Conservation (phyloP, 2,113 vertebrate genomes). For the Oreotrochilus melanogaster region DNA sequence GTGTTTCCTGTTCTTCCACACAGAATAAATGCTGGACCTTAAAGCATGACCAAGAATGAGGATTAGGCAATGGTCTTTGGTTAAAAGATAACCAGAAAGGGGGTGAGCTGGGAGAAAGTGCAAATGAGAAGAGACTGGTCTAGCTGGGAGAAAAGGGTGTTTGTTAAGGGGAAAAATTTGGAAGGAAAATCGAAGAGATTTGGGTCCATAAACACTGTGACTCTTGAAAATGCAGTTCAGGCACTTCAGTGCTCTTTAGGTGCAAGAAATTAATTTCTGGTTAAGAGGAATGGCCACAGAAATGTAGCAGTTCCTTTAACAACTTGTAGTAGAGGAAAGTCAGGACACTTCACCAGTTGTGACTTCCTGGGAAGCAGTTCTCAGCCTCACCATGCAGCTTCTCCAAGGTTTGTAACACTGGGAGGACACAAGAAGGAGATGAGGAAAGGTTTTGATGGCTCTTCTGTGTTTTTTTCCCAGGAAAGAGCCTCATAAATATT, state of each 20-base stretch:
- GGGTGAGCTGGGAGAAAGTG: background rate
- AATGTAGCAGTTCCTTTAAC: background rate
- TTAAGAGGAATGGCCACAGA: background rate
- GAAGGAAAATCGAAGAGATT: background rate
- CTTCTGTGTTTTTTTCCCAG: background rate
- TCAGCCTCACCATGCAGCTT: background rate
- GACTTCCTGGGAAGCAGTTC: background rate
- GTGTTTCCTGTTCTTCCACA: background rate
- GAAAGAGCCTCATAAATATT: background rate
- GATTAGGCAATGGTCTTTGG: background rate
- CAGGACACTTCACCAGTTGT: background rate
- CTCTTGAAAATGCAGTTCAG: background rate
- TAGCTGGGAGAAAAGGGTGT: background rate
- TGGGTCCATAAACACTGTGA: background rate
- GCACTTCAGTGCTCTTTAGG: background rate
- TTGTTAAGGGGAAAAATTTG: background rate
- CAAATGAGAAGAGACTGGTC: background rate
- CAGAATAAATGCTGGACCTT: background rate
- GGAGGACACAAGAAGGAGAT: background rate
- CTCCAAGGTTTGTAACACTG: background rate
- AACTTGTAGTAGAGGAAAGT: background rate
- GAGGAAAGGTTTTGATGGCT: background rate
- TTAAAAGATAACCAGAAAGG: constrained; percentile 50
- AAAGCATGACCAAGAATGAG: constrained; percentile 46
- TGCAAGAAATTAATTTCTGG: background rate